A percentile compares a stretch with the other conserved stretches of the same genome.
Evolutionary conservation across 2,888 invertebrate species (phyloP).

Genomic region (Willowsia nigromaculata): DNA sequence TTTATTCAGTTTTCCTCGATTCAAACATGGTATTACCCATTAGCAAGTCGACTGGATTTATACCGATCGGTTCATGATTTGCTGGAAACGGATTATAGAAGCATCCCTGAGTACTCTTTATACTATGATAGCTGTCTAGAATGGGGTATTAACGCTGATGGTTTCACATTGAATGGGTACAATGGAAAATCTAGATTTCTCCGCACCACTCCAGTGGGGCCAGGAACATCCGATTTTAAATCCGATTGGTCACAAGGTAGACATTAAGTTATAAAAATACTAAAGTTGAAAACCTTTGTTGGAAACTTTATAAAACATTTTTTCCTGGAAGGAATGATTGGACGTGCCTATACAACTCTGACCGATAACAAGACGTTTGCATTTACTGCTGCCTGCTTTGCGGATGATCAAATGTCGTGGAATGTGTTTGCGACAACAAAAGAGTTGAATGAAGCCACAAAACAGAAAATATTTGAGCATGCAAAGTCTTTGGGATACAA

Average conservation of each 20-base stretch:
- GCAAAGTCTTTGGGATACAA: slow-evolving; percentile 55
- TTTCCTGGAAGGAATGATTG: slow-evolving; percentile 51
- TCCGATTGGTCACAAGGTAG: slow-evolving; percentile 52
- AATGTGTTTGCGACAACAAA: slow-evolving; percentile 64
- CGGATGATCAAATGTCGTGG: slow-evolving; percentile 65
- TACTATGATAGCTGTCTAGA: slow-evolving; percentile 57
- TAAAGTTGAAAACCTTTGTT: too few relatives aligned
- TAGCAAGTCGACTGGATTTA: slow-evolving; percentile 53
- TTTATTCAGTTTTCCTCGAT: slow-evolving; percentile 31
- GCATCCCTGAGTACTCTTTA: slow-evolving; percentile 48
- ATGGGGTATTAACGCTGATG: slow-evolving; percentile 44
- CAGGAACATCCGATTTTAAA: slow-evolving; percentile 43
- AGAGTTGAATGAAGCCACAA: slow-evolving; percentile 55
- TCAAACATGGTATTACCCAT: slow-evolving; percentile 55
- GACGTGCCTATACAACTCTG: slow-evolving; percentile 52
- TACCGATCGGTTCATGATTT: slow-evolving; percentile 42
- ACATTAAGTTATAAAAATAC: too few relatives aligned
- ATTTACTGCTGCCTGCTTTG: slow-evolving; percentile 48
- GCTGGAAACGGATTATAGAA: background rate
- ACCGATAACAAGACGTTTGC: slow-evolving; percentile 61
- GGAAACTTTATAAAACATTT: too few relatives aligned
- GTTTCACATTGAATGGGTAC: slow-evolving; percentile 38
- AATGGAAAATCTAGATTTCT: slow-evolving; percentile 40
- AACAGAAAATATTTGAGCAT: slow-evolving; percentile 54
- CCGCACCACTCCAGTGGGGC: slow-evolving; percentile 30